Conservation (phyloP, 2,113 vertebrate genomes). For the Hippocampus barbouri region DNA sequence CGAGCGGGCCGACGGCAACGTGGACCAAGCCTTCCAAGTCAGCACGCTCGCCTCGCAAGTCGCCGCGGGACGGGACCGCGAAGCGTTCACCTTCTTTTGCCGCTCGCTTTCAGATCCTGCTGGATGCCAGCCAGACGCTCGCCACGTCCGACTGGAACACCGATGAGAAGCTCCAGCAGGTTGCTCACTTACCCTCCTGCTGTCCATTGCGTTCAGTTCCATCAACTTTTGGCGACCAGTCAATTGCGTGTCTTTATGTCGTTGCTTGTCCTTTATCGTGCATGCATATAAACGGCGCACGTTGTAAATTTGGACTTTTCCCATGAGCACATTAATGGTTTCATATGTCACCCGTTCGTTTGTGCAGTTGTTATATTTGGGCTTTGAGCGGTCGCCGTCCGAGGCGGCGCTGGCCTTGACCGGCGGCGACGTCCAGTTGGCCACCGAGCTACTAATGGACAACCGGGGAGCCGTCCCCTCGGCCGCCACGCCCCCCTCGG, state of each 20-base stretch:
- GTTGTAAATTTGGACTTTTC: too few species aligned
- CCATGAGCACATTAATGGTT: too few species aligned
- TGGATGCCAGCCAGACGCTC: constrained; percentile 37
- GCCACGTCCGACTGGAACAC: constrained; percentile 26
- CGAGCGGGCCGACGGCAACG: constrained; percentile 71
- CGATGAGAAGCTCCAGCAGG: constrained; percentile 59
- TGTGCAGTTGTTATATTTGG: constrained; percentile 80
- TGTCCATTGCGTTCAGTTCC: too few species aligned
- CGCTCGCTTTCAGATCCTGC: constrained; percentile 56
- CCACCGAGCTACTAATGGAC: constrained; percentile 81
- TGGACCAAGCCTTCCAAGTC: constrained; percentile 80
- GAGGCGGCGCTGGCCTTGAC: constrained; percentile 75
- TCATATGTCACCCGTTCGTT: too few species aligned
- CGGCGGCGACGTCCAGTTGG: constrained; percentile 78
- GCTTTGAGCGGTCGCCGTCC: constrained; percentile 72
- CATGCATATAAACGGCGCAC: too few species aligned
- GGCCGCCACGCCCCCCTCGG: constrained; percentile 53
- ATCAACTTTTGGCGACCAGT: too few species aligned
- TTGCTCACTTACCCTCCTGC: constrained; percentile 4
- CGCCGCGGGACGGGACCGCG: background rate
- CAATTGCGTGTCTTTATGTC: too few species aligned
- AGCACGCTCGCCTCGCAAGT: background rate
- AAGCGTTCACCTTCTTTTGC: background rate
- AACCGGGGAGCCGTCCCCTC: constrained; percentile 77
- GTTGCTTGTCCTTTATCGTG: too few species aligned